These are phyloP conservation scores for Ceraclea dissimilis DNA, from an alignment of 2,888 invertebrate genomes.

Conservation along the genomic window DNA sequence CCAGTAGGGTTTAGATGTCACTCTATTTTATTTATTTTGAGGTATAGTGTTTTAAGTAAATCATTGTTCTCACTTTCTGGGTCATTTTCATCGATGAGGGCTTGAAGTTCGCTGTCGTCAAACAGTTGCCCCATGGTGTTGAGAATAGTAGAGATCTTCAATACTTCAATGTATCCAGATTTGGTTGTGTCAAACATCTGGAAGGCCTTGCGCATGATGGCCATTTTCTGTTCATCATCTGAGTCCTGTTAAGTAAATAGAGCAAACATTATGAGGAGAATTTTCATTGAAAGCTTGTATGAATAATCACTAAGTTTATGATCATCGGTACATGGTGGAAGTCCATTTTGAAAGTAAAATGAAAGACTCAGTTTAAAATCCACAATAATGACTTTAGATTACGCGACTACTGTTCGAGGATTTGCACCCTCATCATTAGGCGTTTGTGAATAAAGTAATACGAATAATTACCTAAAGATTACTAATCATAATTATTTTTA, in stretches of 20 bases:
- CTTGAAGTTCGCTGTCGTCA: constrained; percentile 83
- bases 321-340: too few species aligned
- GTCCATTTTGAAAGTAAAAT: too few species aligned
- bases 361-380: too few species aligned
- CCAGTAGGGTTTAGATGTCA: too few species aligned
- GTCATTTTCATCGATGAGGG: constrained; percentile 85
- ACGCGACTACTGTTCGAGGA: too few species aligned
- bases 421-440: too few species aligned
- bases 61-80: constrained; percentile 69
- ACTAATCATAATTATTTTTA: too few species aligned
- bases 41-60: too few species aligned
- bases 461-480: neutral
- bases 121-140: constrained; percentile 94
- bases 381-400: too few species aligned
- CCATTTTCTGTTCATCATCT: constrained; percentile 74
- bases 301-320: neutral
- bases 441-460: too few species aligned
- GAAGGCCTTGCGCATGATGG: constrained; percentile 91
- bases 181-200: constrained; percentile 95
- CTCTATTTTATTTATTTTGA: too few species aligned
- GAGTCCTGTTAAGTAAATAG: constrained; percentile 38
- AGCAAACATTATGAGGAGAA: neutral
- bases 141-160: constrained; percentile 85
- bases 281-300: neutral
- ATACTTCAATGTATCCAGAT: constrained; percentile 83